Evolutionary conservation across 2,888 invertebrate genomes (phyloP).

Genomic region (Teleiodes luculella): DNA sequence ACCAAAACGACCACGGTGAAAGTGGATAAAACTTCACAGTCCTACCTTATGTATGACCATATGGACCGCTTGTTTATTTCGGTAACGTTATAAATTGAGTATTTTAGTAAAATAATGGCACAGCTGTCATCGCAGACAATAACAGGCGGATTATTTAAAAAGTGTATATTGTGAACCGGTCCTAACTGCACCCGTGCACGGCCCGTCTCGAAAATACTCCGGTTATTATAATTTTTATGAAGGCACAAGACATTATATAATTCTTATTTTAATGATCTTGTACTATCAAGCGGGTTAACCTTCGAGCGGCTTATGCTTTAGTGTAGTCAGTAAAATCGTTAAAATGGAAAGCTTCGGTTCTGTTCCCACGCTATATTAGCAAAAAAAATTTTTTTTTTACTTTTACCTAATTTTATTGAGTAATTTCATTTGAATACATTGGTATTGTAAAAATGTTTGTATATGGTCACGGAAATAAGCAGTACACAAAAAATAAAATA

Average conservation of each 20-base stretch:
- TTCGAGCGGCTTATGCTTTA: conserved; percentile 5
- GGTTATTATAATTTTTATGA: conserved; percentile 10
- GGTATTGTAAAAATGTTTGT: too few relatives aligned
- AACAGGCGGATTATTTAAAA: conserved; percentile 14
- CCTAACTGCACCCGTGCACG: conserved; percentile 13
- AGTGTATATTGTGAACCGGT: conserved; percentile 15
- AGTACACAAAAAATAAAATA: too few relatives aligned
- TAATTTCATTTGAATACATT: too few relatives aligned
- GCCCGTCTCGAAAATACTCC: conserved; percentile 4
- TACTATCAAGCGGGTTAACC: conserved; percentile 11
- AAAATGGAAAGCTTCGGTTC: background rate
- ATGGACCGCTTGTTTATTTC: conserved; percentile 9
- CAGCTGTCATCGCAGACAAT: conserved; percentile 19
- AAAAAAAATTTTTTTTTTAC: background rate
- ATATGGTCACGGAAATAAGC: too few relatives aligned
- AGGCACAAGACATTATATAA: conserved; percentile 11
- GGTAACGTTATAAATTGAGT: conserved; percentile 11
- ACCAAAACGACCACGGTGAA: too few relatives aligned
- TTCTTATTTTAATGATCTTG: conserved; percentile 12
- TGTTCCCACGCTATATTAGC: background rate
- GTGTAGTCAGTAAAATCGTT: background rate
- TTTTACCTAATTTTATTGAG: background rate
- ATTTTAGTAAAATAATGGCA: conserved; percentile 18
- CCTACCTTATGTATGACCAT: background rate
- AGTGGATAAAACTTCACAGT: too few relatives aligned